Evolutionary conservation across 1,140 invertebrate genomes (phyloP), one percentile per base, ranked within the genome.

Genomic region (Drosophila elegans): DNA sequence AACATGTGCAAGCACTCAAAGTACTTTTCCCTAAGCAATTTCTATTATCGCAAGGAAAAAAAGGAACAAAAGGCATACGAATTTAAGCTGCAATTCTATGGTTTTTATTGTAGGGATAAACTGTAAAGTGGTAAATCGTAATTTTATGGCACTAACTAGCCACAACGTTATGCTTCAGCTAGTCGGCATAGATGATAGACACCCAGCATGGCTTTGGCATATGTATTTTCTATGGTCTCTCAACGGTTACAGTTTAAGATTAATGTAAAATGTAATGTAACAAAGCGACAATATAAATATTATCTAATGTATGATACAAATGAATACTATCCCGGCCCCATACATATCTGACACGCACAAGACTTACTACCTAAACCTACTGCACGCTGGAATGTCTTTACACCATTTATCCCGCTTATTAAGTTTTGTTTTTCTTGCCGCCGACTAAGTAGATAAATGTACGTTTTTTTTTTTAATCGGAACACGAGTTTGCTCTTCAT

Each of bases 261-360:
- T 38, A 69, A 69, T 89, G 83, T 86, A 86, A 88, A 88, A 76
- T 85, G 81, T 85, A 85, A 86, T 86, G 81, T 85, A 88, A 86
- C 75, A 82, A 82, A 86, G 62, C 74, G 83, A 86, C 81, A 85
- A 85, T 85, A 85, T 85, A 67, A 86, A 78, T 67, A 77, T 78
- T 73, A 85, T 85, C 63, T 74, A 78, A 67, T 86, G 82, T 86
- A 86, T 71, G 49, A 86, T 86, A 86, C 76, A 59, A 80, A 29
- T 32, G 44, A 64, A 34, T 36, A 71, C 68, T 46, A 45, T 34
- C 69, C 36, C 44, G 39, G 34, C 57, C 64, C 62, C 74, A 82
- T 83, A 77, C 79, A 86, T 86, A 86, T 89, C 76, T 69, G 63
- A 62, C 46, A 63, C 29, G 42, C 57, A 62, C 61, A 81, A 80